Evolutionary conservation across 2,888 invertebrate genomes (phyloP).

Genomic region (Drosophila atripex): DNA sequence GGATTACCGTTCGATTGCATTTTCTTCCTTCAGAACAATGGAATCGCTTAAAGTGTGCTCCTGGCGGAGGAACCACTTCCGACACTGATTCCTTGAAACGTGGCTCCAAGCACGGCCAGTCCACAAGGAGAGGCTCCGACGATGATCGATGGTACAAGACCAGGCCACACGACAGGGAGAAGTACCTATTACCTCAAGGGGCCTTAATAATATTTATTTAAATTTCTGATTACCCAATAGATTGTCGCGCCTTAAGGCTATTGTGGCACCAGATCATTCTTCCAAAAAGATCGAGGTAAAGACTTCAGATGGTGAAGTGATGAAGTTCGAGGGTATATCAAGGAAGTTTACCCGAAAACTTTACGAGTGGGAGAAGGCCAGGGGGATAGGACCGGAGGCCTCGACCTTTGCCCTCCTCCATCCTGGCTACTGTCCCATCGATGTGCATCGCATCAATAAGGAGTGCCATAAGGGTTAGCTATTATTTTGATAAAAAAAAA

Average conservation of each 20-base stretch:
- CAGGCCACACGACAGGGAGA: slow-evolving; percentile 87
- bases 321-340: slow-evolving; percentile 93
- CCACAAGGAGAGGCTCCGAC: slow-evolving; percentile 72
- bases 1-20: background rate
- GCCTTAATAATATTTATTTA: background rate
- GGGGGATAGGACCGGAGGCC: slow-evolving; percentile 92
- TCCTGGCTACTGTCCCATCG: slow-evolving; percentile 85
- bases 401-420: slow-evolving; percentile 92
- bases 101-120: slow-evolving; percentile 67
- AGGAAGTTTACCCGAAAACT: slow-evolving; percentile 94
- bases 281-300: slow-evolving; percentile 91
- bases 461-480: slow-evolving; percentile 76
- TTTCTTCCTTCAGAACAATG: slow-evolving; percentile 88
- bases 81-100: slow-evolving; percentile 82
- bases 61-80: slow-evolving; percentile 84
- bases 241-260: slow-evolving; percentile 84
- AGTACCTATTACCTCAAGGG: slow-evolving; percentile 82
- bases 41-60: slow-evolving; percentile 89
- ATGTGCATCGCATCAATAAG: slow-evolving; percentile 81
- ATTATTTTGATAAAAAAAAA: no score
- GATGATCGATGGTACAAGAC: slow-evolving; percentile 86
- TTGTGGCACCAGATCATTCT: slow-evolving; percentile 85
- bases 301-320: slow-evolving; percentile 90
- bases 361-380: slow-evolving; percentile 96
- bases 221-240: slow-evolving; percentile 46